Percentiles rank a stretch among this genome's conserved stretches.
These are phyloP conservation scores for Podarcis muralis DNA, from an alignment of 2,113 vertebrate genomes.

Conservation along the genomic window DNA sequence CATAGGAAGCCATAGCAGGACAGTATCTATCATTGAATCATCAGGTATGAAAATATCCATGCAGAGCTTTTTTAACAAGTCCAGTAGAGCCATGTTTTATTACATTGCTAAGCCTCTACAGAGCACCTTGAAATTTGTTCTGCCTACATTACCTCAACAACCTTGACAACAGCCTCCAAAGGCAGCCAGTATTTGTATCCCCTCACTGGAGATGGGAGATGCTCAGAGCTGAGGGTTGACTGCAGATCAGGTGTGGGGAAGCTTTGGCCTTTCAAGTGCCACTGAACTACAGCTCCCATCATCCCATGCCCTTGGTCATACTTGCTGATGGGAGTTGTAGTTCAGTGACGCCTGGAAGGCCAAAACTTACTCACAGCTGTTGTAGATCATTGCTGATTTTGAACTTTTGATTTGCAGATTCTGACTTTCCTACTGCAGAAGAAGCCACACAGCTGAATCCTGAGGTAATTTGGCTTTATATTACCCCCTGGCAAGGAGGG, in stretches of 20 bases:
- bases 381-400: neutral
- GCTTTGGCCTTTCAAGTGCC: too few relatives aligned
- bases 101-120: neutral
- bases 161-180: neutral
- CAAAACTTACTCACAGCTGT: too few relatives aligned
- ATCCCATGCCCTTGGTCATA: too few relatives aligned
- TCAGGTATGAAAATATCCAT: neutral
- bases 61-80: neutral
- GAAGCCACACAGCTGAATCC: neutral
- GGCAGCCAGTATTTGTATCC: neutral
- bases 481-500: neutral
- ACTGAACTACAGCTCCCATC: too few relatives aligned
- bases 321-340: too few relatives aligned
- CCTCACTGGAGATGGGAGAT: neutral
- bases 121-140: neutral
- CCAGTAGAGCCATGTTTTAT: neutral
- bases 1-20: neutral
- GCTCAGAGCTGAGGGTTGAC: too few relatives aligned
- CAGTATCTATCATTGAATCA: slow-evolving; percentile 5
- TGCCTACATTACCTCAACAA: neutral
- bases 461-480: neutral
- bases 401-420: neutral
- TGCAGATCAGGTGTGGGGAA: too few relatives aligned
- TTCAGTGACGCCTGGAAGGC: too few relatives aligned
- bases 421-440: neutral